phyloP scores from a whole-genome alignment of 37 sponge, comb jelly and placozoan genomes.

The Halichondria panicea region DNA sequence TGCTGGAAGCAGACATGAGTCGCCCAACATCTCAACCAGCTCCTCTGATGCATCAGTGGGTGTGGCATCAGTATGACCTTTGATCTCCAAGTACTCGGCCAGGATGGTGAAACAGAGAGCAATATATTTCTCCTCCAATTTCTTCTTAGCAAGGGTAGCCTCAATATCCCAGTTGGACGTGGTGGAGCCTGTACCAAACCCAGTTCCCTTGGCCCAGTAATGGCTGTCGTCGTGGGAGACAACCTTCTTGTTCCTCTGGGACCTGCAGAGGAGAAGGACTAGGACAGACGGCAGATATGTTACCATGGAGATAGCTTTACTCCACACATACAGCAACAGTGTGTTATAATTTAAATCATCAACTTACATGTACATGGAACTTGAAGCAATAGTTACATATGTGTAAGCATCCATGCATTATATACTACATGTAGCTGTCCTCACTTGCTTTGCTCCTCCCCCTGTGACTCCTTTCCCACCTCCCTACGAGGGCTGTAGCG shows the following conservation, averaged over 20 bases:
- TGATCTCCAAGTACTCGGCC: slow-evolving; percentile 28
- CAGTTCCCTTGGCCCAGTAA: slow-evolving; percentile 94
- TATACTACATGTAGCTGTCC: not conserved
- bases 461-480: not conserved
- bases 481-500: slow-evolving; percentile 43
- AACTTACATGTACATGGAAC: too few species aligned
- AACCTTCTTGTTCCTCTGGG: not conserved
- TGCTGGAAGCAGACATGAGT: slow-evolving; percentile 79
- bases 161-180: slow-evolving; percentile 80
- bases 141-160: slow-evolving; percentile 59
- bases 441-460: too few species aligned
- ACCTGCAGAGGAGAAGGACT: too few species aligned
- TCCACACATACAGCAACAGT: not conserved
- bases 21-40: slow-evolving; percentile 34
- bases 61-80: not conserved
- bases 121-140: slow-evolving; percentile 68
- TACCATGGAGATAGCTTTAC: slow-evolving; percentile 1
- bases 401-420: not conserved
- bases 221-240: slow-evolving; percentile 39
- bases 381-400: too few species aligned
- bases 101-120: slow-evolving; percentile 59
- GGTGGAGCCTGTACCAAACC: slow-evolving; percentile 88
- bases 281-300: too few species aligned
- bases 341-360: too few species aligned
- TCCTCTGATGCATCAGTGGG: not conserved